Evolutionary conservation across 2,797 vertebrate species (phyloP).

Genomic region (Allobates femoralis): DNA sequence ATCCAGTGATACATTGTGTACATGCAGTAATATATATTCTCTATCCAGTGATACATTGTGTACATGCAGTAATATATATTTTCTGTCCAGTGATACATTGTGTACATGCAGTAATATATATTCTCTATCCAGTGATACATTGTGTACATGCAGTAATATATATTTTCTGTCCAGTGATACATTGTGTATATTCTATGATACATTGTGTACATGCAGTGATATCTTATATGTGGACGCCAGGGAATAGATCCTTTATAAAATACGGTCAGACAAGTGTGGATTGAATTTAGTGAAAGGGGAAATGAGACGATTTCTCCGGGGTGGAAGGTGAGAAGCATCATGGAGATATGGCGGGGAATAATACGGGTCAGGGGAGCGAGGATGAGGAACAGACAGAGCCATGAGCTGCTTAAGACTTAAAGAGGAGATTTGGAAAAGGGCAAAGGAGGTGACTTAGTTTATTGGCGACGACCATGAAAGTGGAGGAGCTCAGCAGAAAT

Average conservation of each 20-base stretch:
- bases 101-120: no score
- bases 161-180: no score
- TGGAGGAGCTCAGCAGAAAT: constrained; percentile 56
- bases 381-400: constrained; percentile 21
- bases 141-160: no score
- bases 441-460: constrained; percentile 53
- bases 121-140: no score
- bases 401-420: constrained; percentile 35
- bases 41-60: no score
- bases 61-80: no score
- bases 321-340: constrained; percentile 45
- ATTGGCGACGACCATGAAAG: constrained; percentile 45
- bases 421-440: constrained; percentile 57
- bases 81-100: no score
- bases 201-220: background rate
- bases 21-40: no score
- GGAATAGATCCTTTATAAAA: constrained; percentile 18
- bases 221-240: background rate
- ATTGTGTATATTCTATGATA: background rate
- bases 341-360: constrained; percentile 50
- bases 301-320: constrained; percentile 45
- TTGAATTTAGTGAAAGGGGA: constrained; percentile 37
- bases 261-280: constrained; percentile 1
- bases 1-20: no score
- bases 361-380: constrained; percentile 42